Evolutionary conservation across 2,113 vertebrate genomes (phyloP), one percentile per base, ranked within the genome.

Genomic region (Pristiophorus japonicus): DNA sequence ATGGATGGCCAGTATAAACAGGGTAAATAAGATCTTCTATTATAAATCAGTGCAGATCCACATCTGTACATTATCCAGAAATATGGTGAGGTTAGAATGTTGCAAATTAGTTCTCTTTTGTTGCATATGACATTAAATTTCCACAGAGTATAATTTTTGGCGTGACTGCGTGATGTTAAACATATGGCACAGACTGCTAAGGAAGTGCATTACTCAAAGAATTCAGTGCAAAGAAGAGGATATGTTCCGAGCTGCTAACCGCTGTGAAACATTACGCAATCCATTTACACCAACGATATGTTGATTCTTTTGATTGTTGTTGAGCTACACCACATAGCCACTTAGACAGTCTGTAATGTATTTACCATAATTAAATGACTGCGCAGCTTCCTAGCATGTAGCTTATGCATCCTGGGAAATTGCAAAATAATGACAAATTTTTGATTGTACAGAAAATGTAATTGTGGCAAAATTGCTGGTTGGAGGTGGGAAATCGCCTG

Each of bases 161-260:
- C 67, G 65, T 45, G 18, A 45, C 63, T 67, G 62, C 30, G 34
- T 94, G 63, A 67, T 67, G 67, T 27, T 94, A 94, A 93, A 67
- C 65, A 34, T 38, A 91, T 91, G 34, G 27, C 22, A 94, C 65
- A 51, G 66, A 27, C 38, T 38, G 34, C 42, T 70, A 47, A 30
- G 38, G 66, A 70, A 66, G 47, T 94, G 30, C 65, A 94, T 67
- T 94, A 70, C 93, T 92, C 90, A 65, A 87, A 92, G 90, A 34
- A 63, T 92, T 92, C 27, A 63, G 30, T 63, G 30, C 55, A n/a
- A 92, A 92, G 59, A 92, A 92, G 59, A n/a, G 59, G n/a, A 30
- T 59, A 55, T 20, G 24, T 90, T 90, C 87, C 59, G 11, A 34
- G 87, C 38, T 30, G 45, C 45, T 14, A 51, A 73, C 42, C 70